Conservation (phyloP, 2,113 vertebrate species). For the Oophaga pumilio region DNA sequence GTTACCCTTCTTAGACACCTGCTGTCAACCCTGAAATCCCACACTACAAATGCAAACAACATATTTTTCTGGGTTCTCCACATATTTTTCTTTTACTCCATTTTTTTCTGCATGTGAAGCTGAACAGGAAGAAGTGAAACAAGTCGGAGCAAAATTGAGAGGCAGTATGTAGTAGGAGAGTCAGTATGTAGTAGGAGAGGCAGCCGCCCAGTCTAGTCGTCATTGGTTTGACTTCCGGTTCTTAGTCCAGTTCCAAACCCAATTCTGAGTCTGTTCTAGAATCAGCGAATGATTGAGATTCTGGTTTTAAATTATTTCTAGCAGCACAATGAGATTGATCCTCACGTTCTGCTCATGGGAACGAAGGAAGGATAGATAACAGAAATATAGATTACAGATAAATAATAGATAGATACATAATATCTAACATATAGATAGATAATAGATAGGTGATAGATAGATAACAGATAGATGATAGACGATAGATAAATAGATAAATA, state of each 20-base stretch:
- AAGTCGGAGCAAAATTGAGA: not conserved
- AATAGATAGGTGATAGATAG: conserved; percentile 3
- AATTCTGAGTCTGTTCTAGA: too few species aligned
- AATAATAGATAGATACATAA: not conserved
- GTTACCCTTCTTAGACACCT: too few species aligned
- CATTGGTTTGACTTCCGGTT: too few species aligned
- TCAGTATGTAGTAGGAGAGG: not conserved
- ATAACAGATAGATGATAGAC: not conserved
- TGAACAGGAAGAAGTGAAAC: not conserved
- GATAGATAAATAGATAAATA: conserved; percentile 1
- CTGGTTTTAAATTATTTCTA: too few species aligned
- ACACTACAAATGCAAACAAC: not conserved
- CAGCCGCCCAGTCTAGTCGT: too few species aligned
- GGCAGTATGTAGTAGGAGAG: not conserved
- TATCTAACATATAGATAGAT: not conserved
- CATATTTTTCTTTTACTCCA: not conserved
- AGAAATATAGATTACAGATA: too few species aligned
- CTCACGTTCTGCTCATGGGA: too few species aligned
- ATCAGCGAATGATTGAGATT: too few species aligned
- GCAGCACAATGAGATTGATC: too few species aligned
- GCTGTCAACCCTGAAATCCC: not conserved
- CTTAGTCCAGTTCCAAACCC: too few species aligned
- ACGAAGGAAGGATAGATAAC: too few species aligned
- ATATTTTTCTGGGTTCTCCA: not conserved
- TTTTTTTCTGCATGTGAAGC: not conserved